Conservation (phyloP, 2,113 vertebrate genomes). For the Fukomys damarensis region DNA sequence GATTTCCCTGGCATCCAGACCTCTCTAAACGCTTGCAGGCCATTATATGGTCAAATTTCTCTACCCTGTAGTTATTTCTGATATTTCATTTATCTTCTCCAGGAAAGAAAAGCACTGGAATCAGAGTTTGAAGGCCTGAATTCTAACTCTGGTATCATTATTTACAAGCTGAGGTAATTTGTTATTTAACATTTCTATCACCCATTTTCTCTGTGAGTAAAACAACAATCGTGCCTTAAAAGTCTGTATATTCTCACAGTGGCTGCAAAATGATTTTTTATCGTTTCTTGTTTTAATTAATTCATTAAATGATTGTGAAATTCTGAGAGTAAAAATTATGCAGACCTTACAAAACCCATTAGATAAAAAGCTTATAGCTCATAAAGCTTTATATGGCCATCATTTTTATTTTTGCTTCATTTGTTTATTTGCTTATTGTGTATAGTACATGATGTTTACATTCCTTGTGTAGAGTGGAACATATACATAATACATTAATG, state of each 20-base stretch:
- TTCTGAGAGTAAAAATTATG: neutral
- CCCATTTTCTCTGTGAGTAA: neutral
- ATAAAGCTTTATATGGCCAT: neutral
- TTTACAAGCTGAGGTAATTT: neutral
- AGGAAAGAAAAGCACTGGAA: neutral
- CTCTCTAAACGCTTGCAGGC: neutral
- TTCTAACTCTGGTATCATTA: neutral
- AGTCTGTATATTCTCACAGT: neutral
- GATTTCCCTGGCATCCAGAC: neutral
- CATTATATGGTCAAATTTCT: neutral
- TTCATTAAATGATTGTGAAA: neutral
- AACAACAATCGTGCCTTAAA: neutral
- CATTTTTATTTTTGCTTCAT: neutral
- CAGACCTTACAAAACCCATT: neutral
- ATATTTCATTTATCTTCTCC: neutral
- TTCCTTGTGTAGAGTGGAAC: too few relatives aligned
- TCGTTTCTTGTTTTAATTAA: neutral
- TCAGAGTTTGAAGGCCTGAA: neutral
- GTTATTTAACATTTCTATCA: slow-evolving; percentile 4
- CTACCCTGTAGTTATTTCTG: neutral
- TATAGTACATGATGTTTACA: too few relatives aligned
- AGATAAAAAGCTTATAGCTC: neutral
- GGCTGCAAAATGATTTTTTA: neutral
- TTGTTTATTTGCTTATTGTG: neutral
- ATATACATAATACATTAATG: too few relatives aligned